These are phyloP conservation scores for Rhogogaster chlorosoma DNA, from an alignment of 2,888 invertebrate species.

Conservation along the genomic window DNA sequence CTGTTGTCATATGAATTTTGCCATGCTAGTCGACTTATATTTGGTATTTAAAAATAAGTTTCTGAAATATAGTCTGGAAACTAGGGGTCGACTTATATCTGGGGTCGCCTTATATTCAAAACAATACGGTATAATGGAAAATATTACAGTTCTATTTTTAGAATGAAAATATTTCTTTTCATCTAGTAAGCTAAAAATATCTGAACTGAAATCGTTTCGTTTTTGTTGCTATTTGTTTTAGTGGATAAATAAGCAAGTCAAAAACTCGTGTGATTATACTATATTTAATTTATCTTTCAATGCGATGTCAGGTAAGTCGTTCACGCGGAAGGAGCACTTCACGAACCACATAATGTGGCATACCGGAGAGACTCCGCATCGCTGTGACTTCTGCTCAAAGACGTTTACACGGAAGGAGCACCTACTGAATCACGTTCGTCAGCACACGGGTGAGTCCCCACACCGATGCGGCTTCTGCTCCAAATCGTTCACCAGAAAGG, in stretches of 20 bases:
- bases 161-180: no score
- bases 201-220: no score
- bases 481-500: conserved; percentile 92
- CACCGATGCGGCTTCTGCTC: conserved; percentile 92
- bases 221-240: background rate
- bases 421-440: conserved; percentile 87
- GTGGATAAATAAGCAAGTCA: background rate
- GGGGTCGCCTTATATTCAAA: no score
- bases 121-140: no score
- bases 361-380: conserved; percentile 89
- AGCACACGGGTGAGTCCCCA: conserved; percentile 90
- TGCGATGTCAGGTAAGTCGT: conserved; percentile 82
- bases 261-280: background rate
- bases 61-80: no score
- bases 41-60: no score
- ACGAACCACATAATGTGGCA: conserved; percentile 95
- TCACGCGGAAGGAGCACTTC: conserved; percentile 93
- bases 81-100: no score
- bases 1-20: no score
- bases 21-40: no score
- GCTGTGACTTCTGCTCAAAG: conserved; percentile 89
- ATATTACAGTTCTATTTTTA: background rate
- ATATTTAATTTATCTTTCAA: conserved; percentile 64
- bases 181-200: no score
- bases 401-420: conserved; percentile 90